These are phyloP conservation scores for Pollenia amentaria DNA, from an alignment of 2,888 invertebrate species.

Conservation along the genomic window DNA sequence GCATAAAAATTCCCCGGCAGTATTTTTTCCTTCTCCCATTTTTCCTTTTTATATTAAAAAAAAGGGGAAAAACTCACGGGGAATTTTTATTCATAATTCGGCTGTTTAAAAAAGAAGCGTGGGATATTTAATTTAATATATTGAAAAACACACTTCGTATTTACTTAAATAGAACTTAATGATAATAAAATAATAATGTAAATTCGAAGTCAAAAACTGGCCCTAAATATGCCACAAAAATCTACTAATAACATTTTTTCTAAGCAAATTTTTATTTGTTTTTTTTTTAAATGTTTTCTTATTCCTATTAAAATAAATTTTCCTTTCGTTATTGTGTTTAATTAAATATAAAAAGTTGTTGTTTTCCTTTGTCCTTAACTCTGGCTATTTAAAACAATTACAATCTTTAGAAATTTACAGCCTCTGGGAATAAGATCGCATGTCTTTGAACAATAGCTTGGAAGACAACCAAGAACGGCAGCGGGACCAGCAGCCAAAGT, in stretches of 20 bases:
- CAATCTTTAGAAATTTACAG: conserved; percentile 64
- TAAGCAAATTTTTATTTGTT: background rate
- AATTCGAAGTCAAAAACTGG: no score
- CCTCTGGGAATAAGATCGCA: conserved; percentile 69
- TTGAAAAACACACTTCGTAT: no score
- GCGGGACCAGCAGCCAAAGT: background rate
- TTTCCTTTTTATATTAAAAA: no score
- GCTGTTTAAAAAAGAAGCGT: no score
- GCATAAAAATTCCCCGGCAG: no score
- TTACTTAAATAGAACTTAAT: no score
- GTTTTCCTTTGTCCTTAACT: conserved; percentile 12
- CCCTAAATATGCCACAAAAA: no score
- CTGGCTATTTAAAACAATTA: conserved; percentile 70
- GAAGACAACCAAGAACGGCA: background rate
- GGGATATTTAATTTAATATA: no score
- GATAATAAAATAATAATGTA: no score
- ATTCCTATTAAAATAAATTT: conserved; percentile 29
- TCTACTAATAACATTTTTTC: background rate
- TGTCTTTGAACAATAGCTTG: conserved; percentile 64
- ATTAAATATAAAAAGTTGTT: conserved; percentile 51
- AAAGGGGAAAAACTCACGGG: no score
- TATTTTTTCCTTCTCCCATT: no score
- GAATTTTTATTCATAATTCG: no score
- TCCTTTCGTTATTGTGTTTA: conserved; percentile 57
- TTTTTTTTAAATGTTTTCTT: background rate